These are phyloP conservation scores for Apus apus DNA, from an alignment of 2,113 vertebrate genomes.

Conservation along the genomic window DNA sequence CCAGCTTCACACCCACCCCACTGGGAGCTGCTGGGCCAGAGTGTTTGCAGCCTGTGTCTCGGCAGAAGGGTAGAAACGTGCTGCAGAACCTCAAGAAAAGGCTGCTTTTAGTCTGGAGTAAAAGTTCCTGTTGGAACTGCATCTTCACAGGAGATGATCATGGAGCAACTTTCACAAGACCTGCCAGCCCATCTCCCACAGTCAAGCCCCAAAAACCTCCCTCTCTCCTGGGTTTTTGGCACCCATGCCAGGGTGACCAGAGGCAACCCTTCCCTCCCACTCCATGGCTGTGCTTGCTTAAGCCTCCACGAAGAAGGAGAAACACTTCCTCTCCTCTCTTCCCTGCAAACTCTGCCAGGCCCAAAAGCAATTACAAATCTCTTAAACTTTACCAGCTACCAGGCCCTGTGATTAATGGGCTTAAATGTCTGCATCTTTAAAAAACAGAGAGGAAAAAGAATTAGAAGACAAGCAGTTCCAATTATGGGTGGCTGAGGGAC, in stretches of 20 bases:
- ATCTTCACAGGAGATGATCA: accelerated
- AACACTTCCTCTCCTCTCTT: not conserved
- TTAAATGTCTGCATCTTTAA: not conserved
- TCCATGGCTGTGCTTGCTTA: not conserved
- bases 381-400: conserved; percentile 34
- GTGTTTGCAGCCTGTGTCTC: not conserved
- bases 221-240: not conserved
- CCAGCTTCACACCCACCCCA: not conserved
- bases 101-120: not conserved
- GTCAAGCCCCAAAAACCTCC: not conserved
- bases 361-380: not conserved
- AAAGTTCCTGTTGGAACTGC: accelerated
- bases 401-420: conserved; percentile 24
- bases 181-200: not conserved
- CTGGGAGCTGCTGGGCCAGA: not conserved
- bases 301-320: not conserved
- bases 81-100: accelerated
- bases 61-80: not conserved
- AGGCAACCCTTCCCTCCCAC: not conserved
- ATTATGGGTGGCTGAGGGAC: conserved; percentile 43
- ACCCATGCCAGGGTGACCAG: not conserved
- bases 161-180: not conserved
- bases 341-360: not conserved
- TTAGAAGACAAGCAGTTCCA: conserved; percentile 25
- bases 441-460: not conserved